Evolutionary conservation across 1,140 invertebrate species (phyloP).

Genomic region (Eriocheir sinensis): DNA sequence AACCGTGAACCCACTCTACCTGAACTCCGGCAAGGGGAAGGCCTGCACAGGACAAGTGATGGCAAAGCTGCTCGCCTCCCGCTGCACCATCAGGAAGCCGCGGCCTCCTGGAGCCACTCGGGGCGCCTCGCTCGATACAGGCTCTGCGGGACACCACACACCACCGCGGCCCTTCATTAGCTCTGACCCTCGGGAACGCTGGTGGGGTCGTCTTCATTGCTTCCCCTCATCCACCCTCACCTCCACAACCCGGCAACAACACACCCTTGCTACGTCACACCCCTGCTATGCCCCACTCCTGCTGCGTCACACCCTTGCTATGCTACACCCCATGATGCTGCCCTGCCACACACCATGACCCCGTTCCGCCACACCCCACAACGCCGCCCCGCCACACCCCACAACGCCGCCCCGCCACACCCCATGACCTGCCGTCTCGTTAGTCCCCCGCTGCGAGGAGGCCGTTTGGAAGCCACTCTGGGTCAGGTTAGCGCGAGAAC

Average conservation of each 20-base stretch:
- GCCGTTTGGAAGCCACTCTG: not conserved
- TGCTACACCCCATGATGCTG: no score
- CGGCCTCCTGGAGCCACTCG: conserved; percentile 52
- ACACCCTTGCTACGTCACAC: no score
- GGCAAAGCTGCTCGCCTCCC: conserved; percentile 57
- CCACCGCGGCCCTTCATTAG: not conserved
- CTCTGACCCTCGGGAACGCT: no score
- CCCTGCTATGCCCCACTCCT: no score
- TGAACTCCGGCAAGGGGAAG: conserved; percentile 78
- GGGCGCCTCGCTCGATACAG: conserved; percentile 63
- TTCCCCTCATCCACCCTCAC: not conserved
- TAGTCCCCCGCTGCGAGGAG: not conserved
- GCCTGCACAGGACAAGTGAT: conserved; percentile 81
- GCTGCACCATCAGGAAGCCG: conserved; percentile 48
- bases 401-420: no score
- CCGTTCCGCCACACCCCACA: no score
- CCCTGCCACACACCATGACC: no score
- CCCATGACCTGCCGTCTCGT: not conserved
- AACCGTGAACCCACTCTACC: conserved; percentile 79
- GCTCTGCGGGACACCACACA: conserved; percentile 39
- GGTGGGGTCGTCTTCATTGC: not conserved
- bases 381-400: no score
- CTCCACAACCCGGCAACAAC: no score
- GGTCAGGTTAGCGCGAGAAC: not conserved
- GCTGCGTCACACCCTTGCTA: no score